Base-by-base conservation (phyloP, 1,140 invertebrate species). In the Drosophila busckii region DNA sequence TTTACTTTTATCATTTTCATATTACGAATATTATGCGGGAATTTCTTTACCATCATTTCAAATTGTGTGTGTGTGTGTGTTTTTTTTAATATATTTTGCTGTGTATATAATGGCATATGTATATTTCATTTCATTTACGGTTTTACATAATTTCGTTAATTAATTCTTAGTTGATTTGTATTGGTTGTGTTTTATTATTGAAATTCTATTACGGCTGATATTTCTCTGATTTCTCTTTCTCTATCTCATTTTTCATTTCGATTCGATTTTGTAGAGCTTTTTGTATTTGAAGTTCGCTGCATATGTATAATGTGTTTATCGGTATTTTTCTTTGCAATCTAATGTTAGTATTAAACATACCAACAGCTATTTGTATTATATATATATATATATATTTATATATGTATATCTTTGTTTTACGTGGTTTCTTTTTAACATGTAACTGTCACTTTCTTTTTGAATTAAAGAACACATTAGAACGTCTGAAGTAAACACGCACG, bases 151-250 rank as follows among this genome's bases (percentile, higher is more conserved):
- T 52, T 32, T 66, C 42, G 42, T 73, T 73, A 65, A 61, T 65
- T 67, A 50, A 32, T 56, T 71, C 34, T 55, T 38, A 71, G 50
- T 67, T 71, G 41, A 56, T 50, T 69, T 75, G 26, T 32, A n/a
- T 67, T 64, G 35, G 25, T 48, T 55, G 58, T 41, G n/a, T 22
- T 42, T 35, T 34, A 41, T 60, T 76, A 76, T 70, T 76, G 64
- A 48, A n/a, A 73, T 71, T 75, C 60, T 55, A 75, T 45, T 61
- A 60, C 54, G 70, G 70, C 66, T 76, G 70, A 76, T 76, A 76
- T 76, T 48, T 50, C n/a, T n/a, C n/a, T 59, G 38, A 55, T 73
- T 65, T 67, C 61, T 41, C 58, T 42, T 64, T 59, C n/a, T n/a
- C n/a, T n/a, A n/a, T n/a, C n/a, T 49, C 23, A 34, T 64, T 22